Evolutionary conservation across 1,140 invertebrate species (phyloP), one percentile per base, ranked within the genome.

Genomic region (Hylaeus volcanicus): DNA sequence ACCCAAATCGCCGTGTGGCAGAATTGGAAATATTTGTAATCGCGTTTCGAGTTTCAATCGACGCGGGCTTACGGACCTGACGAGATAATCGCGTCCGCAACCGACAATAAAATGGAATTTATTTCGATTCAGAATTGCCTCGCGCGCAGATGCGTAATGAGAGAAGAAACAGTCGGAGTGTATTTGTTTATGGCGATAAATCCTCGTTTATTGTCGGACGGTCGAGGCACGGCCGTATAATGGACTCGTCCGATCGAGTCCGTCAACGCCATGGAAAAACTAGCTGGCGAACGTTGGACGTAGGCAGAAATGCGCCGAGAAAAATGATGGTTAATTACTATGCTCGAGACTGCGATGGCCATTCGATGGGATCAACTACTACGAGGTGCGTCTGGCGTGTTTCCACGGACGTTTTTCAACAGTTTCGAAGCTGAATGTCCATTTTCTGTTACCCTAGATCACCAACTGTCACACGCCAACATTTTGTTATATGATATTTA

Each of bases 161-260:
- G 79, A 75, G 74, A 77, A 83, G 74, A 65, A 82, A 66, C 74
- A 55, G 51, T 48, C 58, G n/a, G 8, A 39, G 45, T 72, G 74
- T 81, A 81, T 86, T 76, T 83, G 73, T 80, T 86, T 81, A 86
- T 81, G 63, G 63, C 53, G 73, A 83, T 86, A 86, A 80, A 86
- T 86, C 63, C 68, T 69, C 51, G 15, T 80, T 86, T 81, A 83
- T 83, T 72, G 76, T 79, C 58, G 14, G 71, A 37, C 37, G n/a
- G 55, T 65, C 64, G 48, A 41, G 56, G 53, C 58, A 41, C 15
- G 12, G 26, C 39, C 53, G 73, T 85, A 65, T 83, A 83, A 80
- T 80, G 64, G 58, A 64, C 58, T 70, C 37, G 66, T 70, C 69
- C 45, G 9, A 61, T 53, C 65, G 15, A 48, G 15, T 61, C 26